Percentiles rank a stretch among this genome's conserved stretches.
These are phyloP conservation scores for Trachops cirrhosus DNA, from an alignment of 2,797 vertebrate genomes.

Conservation along the genomic window DNA sequence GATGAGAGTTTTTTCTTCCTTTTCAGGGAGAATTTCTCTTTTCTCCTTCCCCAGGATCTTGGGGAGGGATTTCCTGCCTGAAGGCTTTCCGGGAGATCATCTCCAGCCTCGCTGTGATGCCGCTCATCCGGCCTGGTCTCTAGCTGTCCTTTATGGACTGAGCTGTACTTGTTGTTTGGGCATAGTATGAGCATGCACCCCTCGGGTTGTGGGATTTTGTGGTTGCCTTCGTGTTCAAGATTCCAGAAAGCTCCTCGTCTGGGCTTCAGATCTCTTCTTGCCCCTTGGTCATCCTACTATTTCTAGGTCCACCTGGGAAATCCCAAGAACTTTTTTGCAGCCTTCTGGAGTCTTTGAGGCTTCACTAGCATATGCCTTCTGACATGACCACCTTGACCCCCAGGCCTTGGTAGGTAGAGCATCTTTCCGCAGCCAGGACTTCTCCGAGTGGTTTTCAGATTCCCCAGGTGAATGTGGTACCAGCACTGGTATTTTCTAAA, in stretches of 20 bases:
- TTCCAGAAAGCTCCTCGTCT: neutral
- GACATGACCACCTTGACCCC: neutral
- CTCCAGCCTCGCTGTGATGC: neutral
- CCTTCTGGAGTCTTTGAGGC: neutral
- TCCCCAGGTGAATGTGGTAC: fast-evolving
- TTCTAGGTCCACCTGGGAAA: neutral
- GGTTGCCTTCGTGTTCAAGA: neutral
- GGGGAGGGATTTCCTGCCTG: neutral
- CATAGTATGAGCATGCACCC: neutral
- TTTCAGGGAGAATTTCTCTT: neutral
- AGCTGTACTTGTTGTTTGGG: neutral
- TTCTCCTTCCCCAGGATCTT: neutral
- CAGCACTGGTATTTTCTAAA: neutral
- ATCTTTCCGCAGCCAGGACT: neutral
- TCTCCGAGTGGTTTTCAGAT: neutral
- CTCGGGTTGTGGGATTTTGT: neutral
- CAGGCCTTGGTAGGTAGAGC: neutral
- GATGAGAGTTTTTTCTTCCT: neutral
- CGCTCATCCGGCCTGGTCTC: neutral
- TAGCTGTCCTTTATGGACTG: neutral
- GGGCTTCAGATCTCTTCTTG: neutral
- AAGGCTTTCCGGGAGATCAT: neutral
- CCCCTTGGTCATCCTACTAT: neutral
- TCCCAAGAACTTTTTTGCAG: neutral
- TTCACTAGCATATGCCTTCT: neutral